Percentiles rank a stretch among this genome's conserved stretches.
phyloP scores from a whole-genome alignment of 2,888 invertebrate genomes.

The Archips crataeganus region DNA sequence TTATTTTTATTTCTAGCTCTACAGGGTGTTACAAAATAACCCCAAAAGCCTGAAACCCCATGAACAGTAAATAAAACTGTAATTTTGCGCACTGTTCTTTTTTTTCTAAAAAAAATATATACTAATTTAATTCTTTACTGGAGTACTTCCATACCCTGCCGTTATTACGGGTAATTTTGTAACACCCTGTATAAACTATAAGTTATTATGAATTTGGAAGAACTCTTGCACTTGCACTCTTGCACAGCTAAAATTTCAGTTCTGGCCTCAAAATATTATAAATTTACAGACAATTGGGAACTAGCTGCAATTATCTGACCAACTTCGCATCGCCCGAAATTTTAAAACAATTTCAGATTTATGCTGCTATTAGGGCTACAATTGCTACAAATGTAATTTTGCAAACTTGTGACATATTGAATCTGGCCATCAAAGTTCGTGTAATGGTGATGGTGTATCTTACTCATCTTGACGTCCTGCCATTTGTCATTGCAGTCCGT shows the following conservation, averaged over 20 bases:
- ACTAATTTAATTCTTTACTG: too few species aligned
- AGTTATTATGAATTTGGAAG: neutral
- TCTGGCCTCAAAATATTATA: conserved; percentile 16
- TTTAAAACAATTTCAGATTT: conserved; percentile 9
- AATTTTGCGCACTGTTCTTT: neutral
- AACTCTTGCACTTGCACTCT: neutral
- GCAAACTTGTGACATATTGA: conserved; percentile 51
- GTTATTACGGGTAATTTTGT: too few species aligned
- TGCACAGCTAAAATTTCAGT: conserved; percentile 13
- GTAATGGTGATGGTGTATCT: conserved; percentile 50
- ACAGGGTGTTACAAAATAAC: too few species aligned
- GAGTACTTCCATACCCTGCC: too few species aligned
- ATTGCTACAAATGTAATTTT: conserved; percentile 51
- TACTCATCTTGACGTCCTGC: conserved; percentile 56
- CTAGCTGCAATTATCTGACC: conserved; percentile 8
- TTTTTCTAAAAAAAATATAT: too few species aligned
- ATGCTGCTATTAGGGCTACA: conserved; percentile 42
- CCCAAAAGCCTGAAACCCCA: too few species aligned
- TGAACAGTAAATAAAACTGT: too few species aligned
- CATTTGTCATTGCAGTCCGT: conserved; percentile 66
- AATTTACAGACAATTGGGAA: conserved; percentile 4
- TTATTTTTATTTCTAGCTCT: conserved; percentile 31
- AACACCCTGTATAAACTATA: too few species aligned
- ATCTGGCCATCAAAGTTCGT: conserved; percentile 29
- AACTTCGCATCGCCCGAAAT: conserved; percentile 13